Percentiles rank a stretch among this genome's conserved stretches.
These are phyloP conservation scores for Lumbricus terrestris DNA, from an alignment of 2,888 invertebrate species.

Conservation along the genomic window DNA sequence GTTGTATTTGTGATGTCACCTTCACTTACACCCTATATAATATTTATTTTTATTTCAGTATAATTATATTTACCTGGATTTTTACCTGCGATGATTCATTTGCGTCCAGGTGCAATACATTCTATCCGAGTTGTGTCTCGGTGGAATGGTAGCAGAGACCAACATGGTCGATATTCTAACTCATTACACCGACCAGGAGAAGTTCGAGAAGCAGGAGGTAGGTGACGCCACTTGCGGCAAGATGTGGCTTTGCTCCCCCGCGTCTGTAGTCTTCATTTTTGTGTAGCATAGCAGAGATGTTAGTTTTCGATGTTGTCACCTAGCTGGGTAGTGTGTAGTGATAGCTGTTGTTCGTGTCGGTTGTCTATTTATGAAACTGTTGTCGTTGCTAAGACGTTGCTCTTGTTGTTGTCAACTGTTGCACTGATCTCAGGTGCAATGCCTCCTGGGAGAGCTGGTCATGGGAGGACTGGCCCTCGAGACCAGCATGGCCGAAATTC, in stretches of 20 bases:
- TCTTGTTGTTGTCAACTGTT: background rate
- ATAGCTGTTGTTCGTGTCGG: background rate
- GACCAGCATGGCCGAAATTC: constrained; percentile 95
- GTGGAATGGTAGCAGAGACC: constrained; percentile 99
- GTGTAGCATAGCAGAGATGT: background rate
- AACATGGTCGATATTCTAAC: constrained; percentile 95
- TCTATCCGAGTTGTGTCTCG: constrained; percentile 96
- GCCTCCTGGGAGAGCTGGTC: constrained; percentile 92
- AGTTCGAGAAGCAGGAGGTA: constrained; percentile 95
- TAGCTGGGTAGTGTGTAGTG: background rate
- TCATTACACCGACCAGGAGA: constrained; percentile 94
- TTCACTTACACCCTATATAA: too few relatives aligned
- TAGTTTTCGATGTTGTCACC: background rate
- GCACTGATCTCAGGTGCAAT: constrained; percentile 68
- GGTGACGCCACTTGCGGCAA: background rate
- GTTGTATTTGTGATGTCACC: too few relatives aligned
- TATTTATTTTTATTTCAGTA: background rate
- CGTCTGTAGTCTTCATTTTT: background rate
- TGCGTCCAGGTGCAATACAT: constrained; percentile 76
- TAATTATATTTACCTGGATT: background rate
- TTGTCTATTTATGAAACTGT: constrained; percentile 10
- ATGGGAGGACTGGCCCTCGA: constrained; percentile 99
- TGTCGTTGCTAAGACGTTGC: constrained; percentile 8
- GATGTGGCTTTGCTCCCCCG: background rate
- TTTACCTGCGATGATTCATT: too few relatives aligned